Evolutionary conservation across 2,797 vertebrate genomes (phyloP).

Genomic region (Dromococcyx pavoninus): DNA sequence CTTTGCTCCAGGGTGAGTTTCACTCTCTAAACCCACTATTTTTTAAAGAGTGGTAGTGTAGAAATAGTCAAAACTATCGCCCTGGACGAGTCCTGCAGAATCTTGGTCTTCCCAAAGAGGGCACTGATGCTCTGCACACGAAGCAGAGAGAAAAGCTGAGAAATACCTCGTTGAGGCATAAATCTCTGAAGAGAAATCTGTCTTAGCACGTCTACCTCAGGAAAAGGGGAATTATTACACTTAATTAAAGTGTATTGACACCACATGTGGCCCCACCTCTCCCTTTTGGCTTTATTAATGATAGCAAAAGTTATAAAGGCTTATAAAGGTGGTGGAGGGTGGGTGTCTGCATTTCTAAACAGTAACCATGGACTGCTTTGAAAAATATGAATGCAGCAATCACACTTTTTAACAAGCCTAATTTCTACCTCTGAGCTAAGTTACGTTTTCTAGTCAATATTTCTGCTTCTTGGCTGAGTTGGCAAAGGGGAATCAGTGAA

Average conservation of each 20-base stretch:
- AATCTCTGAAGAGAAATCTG: conserved; percentile 76
- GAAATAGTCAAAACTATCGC: background rate
- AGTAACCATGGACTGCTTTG: background rate
- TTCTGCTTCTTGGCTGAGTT: background rate
- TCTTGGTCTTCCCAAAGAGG: conserved; percentile 76
- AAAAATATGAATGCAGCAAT: background rate
- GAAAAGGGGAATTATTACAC: conserved; percentile 88
- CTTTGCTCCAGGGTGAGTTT: background rate
- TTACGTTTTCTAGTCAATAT: background rate
- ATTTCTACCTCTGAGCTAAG: background rate
- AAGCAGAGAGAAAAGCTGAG: background rate
- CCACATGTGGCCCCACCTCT: conserved; percentile 81
- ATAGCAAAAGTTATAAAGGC: conserved; percentile 63
- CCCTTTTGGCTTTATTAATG: conserved; percentile 72
- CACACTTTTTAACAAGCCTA: background rate
- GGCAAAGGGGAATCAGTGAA: background rate
- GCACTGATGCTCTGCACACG: conserved; percentile 79
- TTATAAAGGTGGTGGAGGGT: background rate
- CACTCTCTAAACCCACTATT: background rate
- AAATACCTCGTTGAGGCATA: background rate
- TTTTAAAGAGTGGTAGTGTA: background rate
- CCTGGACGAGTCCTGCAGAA: background rate
- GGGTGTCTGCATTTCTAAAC: background rate
- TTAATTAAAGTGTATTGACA: conserved; percentile 90
- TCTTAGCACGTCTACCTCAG: conserved; percentile 82